Base-by-base conservation (phyloP, 2,888 invertebrate species). In the Gortyna flavago region DNA sequence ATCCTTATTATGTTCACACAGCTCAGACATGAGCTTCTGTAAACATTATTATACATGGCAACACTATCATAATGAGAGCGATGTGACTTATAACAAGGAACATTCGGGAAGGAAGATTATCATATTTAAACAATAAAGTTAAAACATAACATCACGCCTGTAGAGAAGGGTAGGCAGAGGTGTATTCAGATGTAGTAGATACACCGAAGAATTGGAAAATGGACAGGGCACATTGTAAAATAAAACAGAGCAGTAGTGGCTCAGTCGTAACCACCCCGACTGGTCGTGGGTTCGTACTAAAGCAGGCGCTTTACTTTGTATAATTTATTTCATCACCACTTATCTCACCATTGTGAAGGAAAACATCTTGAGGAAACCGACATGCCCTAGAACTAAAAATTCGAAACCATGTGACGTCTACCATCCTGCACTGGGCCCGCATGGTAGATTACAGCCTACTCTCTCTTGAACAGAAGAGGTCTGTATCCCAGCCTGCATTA, bases 41-140 rank as follows among this genome's bases (percentile, higher is more conserved):
- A 59, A 75, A 75, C 21, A 67, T 44, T 25, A 75, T 75, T 59
- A 41, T 75, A 44, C 29, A 44, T 72, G 32, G 44, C 62, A 64
- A 68, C 67, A 71, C 16, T 25, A 64, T 68, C 44, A 80, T 59
- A 25, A 54, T 59, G 25, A 54, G 35, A 68, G 35, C 32, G n/a
- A 73, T 51, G 67, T 32, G n/a, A 59, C 16, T 77, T 67, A 79
- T n/a, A 38, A 64, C 41, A 51, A 35, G 51, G 18, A 72, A 72
- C 41, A 41, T 65, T 72, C 64, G 44, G 64, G 48, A 78, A 69
- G 21, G n/a, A 35, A 44, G 9, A 72, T 35, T 59, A 68, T 68
- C 5, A 35, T 35, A 32, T 32, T 5, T 3, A 32, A 32, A 32
- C 21, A 32, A 61, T 61, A 8, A 61, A 61, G 32, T 61, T 61